Conservation (phyloP, 2,797 vertebrate genomes). For the Aplochiton taeniatus region DNA sequence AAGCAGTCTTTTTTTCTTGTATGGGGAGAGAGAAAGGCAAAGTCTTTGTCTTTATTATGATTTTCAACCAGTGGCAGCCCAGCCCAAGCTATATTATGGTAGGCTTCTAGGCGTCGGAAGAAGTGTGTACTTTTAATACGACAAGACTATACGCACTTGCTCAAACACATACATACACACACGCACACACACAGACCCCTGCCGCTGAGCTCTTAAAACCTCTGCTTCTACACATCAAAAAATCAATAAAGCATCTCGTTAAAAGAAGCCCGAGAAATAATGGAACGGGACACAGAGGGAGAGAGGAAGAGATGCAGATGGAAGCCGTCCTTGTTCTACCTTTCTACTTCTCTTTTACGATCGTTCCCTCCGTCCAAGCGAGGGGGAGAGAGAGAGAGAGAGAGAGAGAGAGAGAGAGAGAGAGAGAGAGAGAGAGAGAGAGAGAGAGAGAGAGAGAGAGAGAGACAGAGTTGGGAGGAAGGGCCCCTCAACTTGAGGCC, state of each 20-base stretch:
- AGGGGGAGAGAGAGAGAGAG: neutral
- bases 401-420: neutral
- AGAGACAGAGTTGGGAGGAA: constrained; percentile 1
- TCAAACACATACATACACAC: constrained; percentile 20
- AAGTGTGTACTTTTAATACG: no score
- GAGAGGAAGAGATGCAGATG: constrained; percentile 46
- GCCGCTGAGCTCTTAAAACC: constrained; percentile 27
- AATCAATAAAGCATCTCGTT: constrained; percentile 69
- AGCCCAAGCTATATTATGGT: neutral
- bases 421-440: neutral
- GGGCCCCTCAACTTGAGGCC: constrained; percentile 36
- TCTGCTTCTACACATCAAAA: constrained; percentile 47
- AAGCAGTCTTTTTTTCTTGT: constrained; percentile 49
- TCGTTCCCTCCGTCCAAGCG: constrained; percentile 3
- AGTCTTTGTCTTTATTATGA: constrained; percentile 56
- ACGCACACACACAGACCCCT: constrained; percentile 4
- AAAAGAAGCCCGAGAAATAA: constrained; percentile 59
- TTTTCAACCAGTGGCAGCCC: constrained; percentile 30
- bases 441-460: neutral
- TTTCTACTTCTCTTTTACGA: neutral
- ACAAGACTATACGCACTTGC: neutral
- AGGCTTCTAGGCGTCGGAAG: no score
- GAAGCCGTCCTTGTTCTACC: constrained; percentile 15
- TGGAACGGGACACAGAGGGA: constrained; percentile 51
- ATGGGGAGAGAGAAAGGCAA: constrained; percentile 45